These are phyloP conservation scores for Oikopleura dioica DNA, from an alignment of 23 tunicate species.

Conservation along the genomic window DNA sequence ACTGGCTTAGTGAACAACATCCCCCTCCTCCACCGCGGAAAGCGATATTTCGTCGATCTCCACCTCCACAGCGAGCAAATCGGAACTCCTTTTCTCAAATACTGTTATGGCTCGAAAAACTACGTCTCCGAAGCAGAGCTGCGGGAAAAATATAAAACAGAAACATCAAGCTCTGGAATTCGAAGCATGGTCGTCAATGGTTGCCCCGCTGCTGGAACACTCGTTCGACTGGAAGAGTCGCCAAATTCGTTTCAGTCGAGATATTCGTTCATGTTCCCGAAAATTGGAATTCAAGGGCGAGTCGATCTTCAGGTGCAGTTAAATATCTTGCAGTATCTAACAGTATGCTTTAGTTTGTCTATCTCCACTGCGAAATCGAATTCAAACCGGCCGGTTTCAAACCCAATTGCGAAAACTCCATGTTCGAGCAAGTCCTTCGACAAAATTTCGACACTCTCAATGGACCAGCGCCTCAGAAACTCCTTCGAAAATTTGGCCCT, in stretches of 20 bases:
- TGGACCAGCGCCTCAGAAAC: too few relatives aligned
- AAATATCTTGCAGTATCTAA: too few relatives aligned
- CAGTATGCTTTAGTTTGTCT: too few relatives aligned
- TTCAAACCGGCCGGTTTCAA: neutral
- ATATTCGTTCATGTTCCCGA: conserved; percentile 12
- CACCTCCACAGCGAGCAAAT: neutral
- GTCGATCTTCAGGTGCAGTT: neutral
- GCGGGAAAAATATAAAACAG: neutral
- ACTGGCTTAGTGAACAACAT: conserved; percentile 5
- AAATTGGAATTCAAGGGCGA: neutral
- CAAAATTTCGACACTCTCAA: neutral
- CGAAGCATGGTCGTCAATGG: conserved; percentile 8
- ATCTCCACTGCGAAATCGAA: conserved; percentile 8
- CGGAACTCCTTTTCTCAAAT: neutral
- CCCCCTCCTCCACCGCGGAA: conserved; percentile 1
- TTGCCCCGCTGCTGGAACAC: conserved; percentile 3
- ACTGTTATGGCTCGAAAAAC: conserved; percentile 2
- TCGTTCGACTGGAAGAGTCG: neutral
- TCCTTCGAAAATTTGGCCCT: too few relatives aligned
- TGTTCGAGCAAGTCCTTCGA: neutral
- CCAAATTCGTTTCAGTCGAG: neutral
- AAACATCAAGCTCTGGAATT: neutral
- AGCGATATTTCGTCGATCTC: neutral
- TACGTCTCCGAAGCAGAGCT: neutral
- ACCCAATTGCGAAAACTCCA: neutral